Conservation (phyloP, 2,113 vertebrate species). For the Dipodomys merriami region DNA sequence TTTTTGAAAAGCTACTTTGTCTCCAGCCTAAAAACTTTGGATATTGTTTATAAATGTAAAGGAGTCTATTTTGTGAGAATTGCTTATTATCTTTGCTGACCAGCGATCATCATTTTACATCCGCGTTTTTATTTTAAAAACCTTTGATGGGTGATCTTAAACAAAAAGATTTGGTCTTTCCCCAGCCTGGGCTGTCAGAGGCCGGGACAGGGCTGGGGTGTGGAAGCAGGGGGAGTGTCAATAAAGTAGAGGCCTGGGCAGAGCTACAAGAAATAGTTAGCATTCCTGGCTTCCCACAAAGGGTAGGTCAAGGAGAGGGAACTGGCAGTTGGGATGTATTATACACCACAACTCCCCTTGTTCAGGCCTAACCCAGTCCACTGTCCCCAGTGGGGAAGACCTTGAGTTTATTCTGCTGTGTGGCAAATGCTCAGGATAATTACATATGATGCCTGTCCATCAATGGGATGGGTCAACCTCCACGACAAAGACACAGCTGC, state of each 20-base stretch:
- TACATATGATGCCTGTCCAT: conserved; percentile 34
- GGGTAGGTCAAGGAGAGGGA: conserved; percentile 88
- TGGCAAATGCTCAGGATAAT: conserved; percentile 75
- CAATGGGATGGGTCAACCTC: conserved; percentile 67
- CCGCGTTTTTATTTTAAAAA: conserved; percentile 7
- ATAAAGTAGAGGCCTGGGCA: conserved; percentile 85
- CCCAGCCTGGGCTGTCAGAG: conserved; percentile 74
- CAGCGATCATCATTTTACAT: neutral
- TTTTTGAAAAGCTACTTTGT: neutral
- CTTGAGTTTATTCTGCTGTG: conserved; percentile 73
- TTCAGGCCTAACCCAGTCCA: conserved; percentile 82
- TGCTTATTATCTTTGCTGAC: neutral
- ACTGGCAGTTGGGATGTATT: conserved; percentile 85
- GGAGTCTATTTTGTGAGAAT: neutral
- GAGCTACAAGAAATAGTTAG: conserved; percentile 87
- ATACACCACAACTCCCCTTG: conserved; percentile 90
- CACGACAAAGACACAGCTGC: conserved; percentile 71
- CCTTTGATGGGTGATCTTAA: neutral
- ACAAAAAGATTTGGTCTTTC: conserved; percentile 7
- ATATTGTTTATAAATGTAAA: neutral
- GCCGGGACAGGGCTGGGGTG: conserved; percentile 45
- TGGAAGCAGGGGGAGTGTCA: conserved; percentile 79
- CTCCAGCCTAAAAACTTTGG: conserved; percentile 26
- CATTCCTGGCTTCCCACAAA: conserved; percentile 90
- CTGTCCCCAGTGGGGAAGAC: conserved; percentile 81